Conservation (phyloP, 2,797 vertebrate species). For the Xenentodon cancila region DNA sequence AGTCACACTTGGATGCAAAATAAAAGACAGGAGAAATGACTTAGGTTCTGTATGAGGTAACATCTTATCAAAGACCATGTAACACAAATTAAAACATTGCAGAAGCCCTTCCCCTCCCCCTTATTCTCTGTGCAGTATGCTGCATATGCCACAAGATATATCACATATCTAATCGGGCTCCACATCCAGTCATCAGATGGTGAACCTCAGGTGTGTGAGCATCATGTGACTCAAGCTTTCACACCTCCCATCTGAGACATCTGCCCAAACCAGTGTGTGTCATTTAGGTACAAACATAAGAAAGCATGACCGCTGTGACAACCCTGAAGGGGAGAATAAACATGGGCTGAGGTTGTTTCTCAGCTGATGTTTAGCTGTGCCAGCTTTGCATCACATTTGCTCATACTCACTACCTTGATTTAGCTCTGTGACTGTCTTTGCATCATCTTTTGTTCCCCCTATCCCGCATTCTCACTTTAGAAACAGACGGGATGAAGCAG, state of each 20-base stretch:
- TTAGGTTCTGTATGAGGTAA: no score
- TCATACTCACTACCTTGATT: not conserved
- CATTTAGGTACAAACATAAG: not conserved
- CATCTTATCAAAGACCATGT: no score
- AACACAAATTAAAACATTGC: no score
- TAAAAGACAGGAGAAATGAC: not conserved
- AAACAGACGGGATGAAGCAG: no score
- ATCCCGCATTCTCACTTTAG: not conserved
- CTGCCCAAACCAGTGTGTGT: not conserved
- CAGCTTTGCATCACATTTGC: not conserved
- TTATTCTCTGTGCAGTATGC: no score
- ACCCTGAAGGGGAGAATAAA: no score
- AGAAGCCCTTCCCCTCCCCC: no score
- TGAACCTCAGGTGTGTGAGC: not conserved
- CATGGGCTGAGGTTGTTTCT: no score
- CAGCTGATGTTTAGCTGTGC: not conserved
- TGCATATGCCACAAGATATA: not conserved
- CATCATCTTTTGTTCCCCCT: not conserved
- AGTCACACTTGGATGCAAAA: not conserved
- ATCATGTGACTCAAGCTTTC: slow-evolving; percentile 24
- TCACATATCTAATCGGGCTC: not conserved
- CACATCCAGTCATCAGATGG: slow-evolving; percentile 4
- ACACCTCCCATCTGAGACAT: not conserved
- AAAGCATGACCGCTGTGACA: not conserved
- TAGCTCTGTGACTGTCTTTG: not conserved